Percentiles rank a stretch among this genome's conserved stretches.
Evolutionary conservation across 2,113 vertebrate genomes (phyloP).

Genomic region (Cricetomys ansorgei): DNA sequence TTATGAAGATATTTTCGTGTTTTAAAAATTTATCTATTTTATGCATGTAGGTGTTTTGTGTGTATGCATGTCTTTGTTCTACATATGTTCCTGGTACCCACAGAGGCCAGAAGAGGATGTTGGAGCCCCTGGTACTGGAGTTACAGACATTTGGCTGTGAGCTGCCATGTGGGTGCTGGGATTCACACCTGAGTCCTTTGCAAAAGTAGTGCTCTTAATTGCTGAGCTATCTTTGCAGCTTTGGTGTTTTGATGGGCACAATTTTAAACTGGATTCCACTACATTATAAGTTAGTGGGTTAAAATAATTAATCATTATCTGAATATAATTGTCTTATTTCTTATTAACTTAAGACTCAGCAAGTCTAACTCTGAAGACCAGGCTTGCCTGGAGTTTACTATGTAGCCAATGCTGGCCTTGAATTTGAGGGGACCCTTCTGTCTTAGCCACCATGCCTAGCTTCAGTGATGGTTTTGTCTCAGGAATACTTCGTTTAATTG

Average conservation of each 20-base stretch:
- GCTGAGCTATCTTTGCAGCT: neutral
- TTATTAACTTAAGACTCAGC: slow-evolving; percentile 52
- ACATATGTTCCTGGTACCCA: neutral
- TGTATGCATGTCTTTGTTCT: no score
- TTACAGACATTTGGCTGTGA: neutral
- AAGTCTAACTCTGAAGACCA: neutral
- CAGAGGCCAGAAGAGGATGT: neutral
- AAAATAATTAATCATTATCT: slow-evolving; percentile 51
- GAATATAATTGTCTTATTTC: slow-evolving; percentile 28
- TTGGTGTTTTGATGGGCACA: neutral
- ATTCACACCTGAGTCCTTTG: neutral
- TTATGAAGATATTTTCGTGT: slow-evolving; percentile 33
- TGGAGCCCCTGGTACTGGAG: neutral
- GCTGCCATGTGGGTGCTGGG: neutral
- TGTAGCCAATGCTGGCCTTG: neutral
- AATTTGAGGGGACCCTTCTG: neutral
- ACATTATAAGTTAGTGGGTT: slow-evolving; percentile 11
- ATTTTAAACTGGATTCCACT: slow-evolving; percentile 61
- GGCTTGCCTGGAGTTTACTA: neutral
- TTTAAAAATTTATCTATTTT: neutral
- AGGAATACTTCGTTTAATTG: slow-evolving; percentile 59
- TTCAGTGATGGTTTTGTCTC: slow-evolving; percentile 49
- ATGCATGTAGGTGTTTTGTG: neutral
- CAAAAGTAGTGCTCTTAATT: neutral
- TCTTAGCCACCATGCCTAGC: neutral